Conservation (phyloP, 2,888 invertebrate species). For the Dicyrtomina minuta region DNA sequence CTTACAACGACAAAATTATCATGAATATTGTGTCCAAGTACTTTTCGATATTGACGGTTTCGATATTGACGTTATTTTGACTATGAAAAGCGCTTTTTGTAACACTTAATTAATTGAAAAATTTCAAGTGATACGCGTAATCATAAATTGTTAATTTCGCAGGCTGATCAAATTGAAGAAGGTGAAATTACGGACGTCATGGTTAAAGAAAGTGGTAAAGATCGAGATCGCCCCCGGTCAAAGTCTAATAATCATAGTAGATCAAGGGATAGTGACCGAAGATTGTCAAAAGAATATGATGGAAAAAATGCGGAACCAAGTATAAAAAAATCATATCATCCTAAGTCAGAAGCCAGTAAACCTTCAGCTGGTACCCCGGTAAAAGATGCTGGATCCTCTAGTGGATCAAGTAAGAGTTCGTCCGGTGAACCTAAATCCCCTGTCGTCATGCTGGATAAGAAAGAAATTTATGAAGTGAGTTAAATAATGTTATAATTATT, state of each 20-base stretch:
- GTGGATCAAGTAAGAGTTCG: too few species aligned
- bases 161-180: conserved; percentile 7
- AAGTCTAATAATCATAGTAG: conserved; percentile 4
- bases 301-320: neutral
- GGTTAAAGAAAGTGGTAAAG: conserved; percentile 18
- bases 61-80: too few species aligned
- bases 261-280: conserved; percentile 5
- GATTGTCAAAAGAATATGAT: conserved; percentile 6
- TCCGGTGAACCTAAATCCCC: conserved; percentile 32
- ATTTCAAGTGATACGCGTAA: too few species aligned
- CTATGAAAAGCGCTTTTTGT: too few species aligned
- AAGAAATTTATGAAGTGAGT: conserved; percentile 47
- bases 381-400: conserved; percentile 11
- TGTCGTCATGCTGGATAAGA: conserved; percentile 30
- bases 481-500: too few species aligned
- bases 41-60: too few species aligned
- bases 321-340: neutral
- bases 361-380: conserved; percentile 15
- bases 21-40: too few species aligned
- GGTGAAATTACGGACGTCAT: conserved; percentile 9
- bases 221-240: conserved; percentile 22
- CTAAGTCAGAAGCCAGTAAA: neutral
- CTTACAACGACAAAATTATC: too few species aligned
- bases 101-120: too few species aligned
- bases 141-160: too few species aligned